phyloP scores from a whole-genome alignment of 2,888 invertebrate genomes.

The Didymodactylos carnosus region DNA sequence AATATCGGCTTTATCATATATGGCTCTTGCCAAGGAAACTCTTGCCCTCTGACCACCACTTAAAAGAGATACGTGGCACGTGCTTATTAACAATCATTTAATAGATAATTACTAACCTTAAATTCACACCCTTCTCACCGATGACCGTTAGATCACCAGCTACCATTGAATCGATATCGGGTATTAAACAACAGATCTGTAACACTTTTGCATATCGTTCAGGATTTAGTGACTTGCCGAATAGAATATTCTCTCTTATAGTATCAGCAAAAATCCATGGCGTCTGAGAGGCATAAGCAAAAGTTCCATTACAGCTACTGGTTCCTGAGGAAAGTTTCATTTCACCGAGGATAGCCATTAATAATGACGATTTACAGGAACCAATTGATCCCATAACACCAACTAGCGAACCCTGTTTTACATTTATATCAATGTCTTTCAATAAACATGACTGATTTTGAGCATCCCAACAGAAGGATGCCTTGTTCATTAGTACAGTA shows the following conservation, averaged over 20 bases:
- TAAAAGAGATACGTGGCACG: too few species aligned
- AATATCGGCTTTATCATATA: conserved; percentile 58
- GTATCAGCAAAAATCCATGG: conserved; percentile 55
- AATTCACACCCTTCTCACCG: conserved; percentile 61
- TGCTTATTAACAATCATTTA: too few species aligned
- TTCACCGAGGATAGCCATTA: conserved; percentile 50
- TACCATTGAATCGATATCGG: too few species aligned
- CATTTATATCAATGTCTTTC: conserved; percentile 27
- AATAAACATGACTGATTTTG: too few species aligned
- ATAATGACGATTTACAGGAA: conserved; percentile 49
- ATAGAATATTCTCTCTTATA: conserved; percentile 73
- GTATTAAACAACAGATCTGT: conserved; percentile 43
- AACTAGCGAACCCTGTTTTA: conserved; percentile 39
- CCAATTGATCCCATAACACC: conserved; percentile 72
- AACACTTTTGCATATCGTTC: conserved; percentile 37
- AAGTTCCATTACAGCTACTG: conserved; percentile 44
- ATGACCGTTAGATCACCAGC: conserved; percentile 62
- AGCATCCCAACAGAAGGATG: too few species aligned
- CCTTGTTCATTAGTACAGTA: too few species aligned
- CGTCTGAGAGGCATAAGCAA: conserved; percentile 54
- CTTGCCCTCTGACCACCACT: conserved; percentile 71
- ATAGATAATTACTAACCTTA: too few species aligned
- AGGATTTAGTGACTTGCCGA: conserved; percentile 50
- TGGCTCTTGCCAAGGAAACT: conserved; percentile 49
- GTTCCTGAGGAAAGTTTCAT: conserved; percentile 42